phyloP scores from a whole-genome alignment of 2,888 invertebrate species.

The Acronicta psi region DNA sequence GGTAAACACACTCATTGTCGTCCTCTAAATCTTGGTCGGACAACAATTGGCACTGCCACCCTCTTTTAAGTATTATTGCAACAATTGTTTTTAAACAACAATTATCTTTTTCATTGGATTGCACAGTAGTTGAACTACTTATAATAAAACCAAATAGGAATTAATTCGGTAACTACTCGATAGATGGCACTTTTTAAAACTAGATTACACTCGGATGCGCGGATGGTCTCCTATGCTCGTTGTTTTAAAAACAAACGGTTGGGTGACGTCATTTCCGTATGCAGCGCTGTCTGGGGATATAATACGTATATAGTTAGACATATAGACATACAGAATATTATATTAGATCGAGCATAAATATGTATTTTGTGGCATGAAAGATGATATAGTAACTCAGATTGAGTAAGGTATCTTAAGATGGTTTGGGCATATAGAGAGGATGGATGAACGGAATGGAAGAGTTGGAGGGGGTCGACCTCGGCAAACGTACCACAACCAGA shows the following conservation, averaged over 20 bases:
- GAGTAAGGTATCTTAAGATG: too few species aligned
- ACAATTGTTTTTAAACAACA: slow-evolving; percentile 22
- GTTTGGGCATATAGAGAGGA: too few species aligned
- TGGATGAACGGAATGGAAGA: too few species aligned
- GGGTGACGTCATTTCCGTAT: slow-evolving; percentile 37
- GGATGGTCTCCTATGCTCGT: slow-evolving; percentile 44
- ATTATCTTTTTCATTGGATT: slow-evolving; percentile 24
- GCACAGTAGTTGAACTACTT: slow-evolving; percentile 48
- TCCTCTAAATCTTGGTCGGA: slow-evolving; percentile 22
- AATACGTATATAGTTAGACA: neutral
- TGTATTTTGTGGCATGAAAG: too few species aligned
- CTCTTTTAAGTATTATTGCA: slow-evolving; percentile 53
- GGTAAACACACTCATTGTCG: slow-evolving; percentile 24
- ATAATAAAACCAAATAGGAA: slow-evolving; percentile 44
- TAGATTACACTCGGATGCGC: slow-evolving; percentile 62
- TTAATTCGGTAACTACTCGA: slow-evolving; percentile 66
- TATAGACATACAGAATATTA: too few species aligned
- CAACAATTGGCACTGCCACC: slow-evolving; percentile 17
- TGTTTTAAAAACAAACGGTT: slow-evolving; percentile 52
- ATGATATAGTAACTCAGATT: too few species aligned
- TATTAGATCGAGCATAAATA: too few species aligned
- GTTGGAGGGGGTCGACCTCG: too few species aligned
- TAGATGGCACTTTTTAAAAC: slow-evolving; percentile 68
- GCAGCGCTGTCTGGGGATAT: slow-evolving; percentile 47
- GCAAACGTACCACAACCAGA: too few species aligned